Conservation (phyloP, 1,140 invertebrate species). For the Calliopsis andreniformis region DNA sequence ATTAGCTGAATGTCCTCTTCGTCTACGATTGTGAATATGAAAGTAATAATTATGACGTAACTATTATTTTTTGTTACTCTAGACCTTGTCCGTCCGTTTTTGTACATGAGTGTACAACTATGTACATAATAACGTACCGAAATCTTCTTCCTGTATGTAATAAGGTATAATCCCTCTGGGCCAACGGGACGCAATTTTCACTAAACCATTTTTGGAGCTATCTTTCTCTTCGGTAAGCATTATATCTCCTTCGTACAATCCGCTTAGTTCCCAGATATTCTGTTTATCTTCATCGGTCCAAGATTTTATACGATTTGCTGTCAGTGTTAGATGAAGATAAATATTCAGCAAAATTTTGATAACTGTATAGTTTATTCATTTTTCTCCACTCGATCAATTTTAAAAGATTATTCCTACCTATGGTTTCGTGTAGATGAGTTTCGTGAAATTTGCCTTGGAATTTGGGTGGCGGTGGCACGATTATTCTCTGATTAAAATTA, state of each 20-base stretch:
- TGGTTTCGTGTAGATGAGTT: constrained; percentile 47
- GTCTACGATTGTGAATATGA: constrained; percentile 64
- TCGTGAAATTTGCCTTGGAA: constrained; percentile 52
- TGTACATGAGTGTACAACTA: too few species aligned
- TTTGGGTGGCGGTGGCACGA: constrained; percentile 59
- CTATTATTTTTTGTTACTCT: too few species aligned
- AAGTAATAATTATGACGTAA: too few species aligned
- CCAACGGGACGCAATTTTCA: constrained; percentile 84
- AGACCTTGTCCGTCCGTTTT: too few species aligned
- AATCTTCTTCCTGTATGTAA: constrained; percentile 84
- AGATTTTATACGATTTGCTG: constrained; percentile 65
- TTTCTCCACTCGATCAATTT: too few species aligned
- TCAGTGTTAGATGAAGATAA: neutral
- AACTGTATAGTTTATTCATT: neutral
- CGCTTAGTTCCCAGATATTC: constrained; percentile 83
- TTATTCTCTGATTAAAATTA: neutral
- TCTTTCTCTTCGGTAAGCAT: constrained; percentile 77
- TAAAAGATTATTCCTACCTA: constrained; percentile 51
- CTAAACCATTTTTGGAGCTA: constrained; percentile 82
- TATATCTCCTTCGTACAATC: constrained; percentile 83
- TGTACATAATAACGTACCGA: constrained; percentile 79
- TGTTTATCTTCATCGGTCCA: constrained; percentile 72
- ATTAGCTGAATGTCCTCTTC: constrained; percentile 80
- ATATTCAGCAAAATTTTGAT: too few species aligned
- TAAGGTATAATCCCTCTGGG: constrained; percentile 85